These are phyloP conservation scores for Lamprotornis superbus DNA, from an alignment of 2,113 vertebrate species.

Conservation along the genomic window DNA sequence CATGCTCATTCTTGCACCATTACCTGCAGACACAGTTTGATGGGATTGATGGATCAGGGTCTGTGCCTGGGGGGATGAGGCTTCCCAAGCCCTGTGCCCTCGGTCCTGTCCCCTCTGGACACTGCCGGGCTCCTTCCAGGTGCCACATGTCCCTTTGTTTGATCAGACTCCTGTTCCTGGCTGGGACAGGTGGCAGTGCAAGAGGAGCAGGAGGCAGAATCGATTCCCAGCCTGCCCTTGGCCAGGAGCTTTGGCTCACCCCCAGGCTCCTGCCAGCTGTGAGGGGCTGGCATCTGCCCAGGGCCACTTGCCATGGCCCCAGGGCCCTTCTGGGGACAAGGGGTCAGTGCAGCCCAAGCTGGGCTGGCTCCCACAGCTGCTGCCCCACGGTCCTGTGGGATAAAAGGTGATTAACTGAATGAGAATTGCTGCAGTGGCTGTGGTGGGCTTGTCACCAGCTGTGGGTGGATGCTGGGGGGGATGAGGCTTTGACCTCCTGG, in stretches of 20 bases:
- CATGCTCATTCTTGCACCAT: not conserved
- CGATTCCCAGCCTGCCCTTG: fast-evolving
- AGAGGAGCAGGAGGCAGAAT: fast-evolving
- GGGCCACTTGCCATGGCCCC: not conserved
- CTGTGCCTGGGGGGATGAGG: fast-evolving
- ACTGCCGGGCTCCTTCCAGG: fast-evolving
- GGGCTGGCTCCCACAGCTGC: not conserved
- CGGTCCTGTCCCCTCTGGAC: fast-evolving
- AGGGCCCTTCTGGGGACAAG: fast-evolving
- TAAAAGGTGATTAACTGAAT: fast-evolving
- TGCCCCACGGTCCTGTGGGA: not conserved
- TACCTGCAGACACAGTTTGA: not conserved
- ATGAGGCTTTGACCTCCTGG: fast-evolving
- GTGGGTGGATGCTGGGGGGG: not conserved
- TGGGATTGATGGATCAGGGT: fast-evolving
- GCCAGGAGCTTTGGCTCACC: not conserved
- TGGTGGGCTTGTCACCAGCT: fast-evolving
- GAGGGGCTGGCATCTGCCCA: not conserved
- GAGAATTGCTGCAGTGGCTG: not conserved
- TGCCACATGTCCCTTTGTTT: fast-evolving
- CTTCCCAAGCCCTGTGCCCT: fast-evolving
- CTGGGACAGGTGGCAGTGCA: no score
- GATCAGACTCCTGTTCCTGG: fast-evolving
- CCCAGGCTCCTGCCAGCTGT: not conserved
- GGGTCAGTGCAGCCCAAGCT: not conserved